Base-by-base conservation (phyloP, 2,888 invertebrate genomes). In the Dendrolimus pini region DNA sequence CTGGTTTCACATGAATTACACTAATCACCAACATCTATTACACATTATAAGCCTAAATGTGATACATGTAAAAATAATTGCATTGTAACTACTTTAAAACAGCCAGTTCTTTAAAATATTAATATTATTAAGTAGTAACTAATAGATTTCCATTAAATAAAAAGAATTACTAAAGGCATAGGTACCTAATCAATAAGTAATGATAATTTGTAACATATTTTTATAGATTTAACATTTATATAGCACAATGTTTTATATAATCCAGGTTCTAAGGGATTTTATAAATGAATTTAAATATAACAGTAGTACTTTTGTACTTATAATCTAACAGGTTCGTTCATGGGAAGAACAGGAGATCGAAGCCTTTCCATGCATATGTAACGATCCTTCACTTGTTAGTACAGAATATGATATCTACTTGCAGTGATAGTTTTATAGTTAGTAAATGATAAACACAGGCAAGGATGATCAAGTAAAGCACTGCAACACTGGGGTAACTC, bases 401-500 rank as follows among this genome's bases (percentile, higher is more conserved):
- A 73, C 53, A 66, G 67, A 78, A 58, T 62, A 72, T 85, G 84
- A 71, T 69, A 73, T 79, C 84, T 86, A 86, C 77, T 83, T 80
- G 88, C 85, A 75, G 83, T 85, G 83, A 77, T 73, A 74, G 74
- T 78, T 77, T 77, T 72, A 67, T 70, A 79, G 89, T 90, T 90
- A 91, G 89, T 89, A 83, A 70, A 72, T 87, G 86, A 89, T 86
- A 87, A 89, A 90, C 90, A 88, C 91, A 91, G 91, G 91, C 91
- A 91, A 91, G 91, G 91, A 91, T 91, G 90, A 91, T 87, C 87
- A 82, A 91, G 89, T 90, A 89, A 91, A 91, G 91, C 91, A 87
- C 91, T 90, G 89, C 82, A 85, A 83, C 85, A 84, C 84, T 89
- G 90, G 85, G 91, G 90, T 74, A 80, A 81, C 77, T 88, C 80